These are phyloP conservation scores for Spondyliosoma cantharus DNA, from an alignment of 2,797 vertebrate genomes.

Conservation along the genomic window DNA sequence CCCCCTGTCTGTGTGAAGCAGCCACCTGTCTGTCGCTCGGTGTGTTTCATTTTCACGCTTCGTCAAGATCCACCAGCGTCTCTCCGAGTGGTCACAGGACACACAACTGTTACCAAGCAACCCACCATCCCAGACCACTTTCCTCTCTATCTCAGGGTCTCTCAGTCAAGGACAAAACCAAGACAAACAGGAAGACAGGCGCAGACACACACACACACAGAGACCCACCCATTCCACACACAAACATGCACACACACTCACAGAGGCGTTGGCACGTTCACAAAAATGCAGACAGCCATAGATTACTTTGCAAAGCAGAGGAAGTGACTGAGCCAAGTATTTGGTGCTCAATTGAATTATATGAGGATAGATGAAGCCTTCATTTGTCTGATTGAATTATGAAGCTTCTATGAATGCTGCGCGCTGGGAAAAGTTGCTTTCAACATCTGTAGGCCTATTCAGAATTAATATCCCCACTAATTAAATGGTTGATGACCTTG, in stretches of 20 bases:
- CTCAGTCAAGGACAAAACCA: constrained; percentile 40
- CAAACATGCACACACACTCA: not conserved
- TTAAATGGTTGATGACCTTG: constrained; percentile 2
- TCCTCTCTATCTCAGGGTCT: constrained; percentile 12
- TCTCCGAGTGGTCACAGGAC: constrained; percentile 39
- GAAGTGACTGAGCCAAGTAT: constrained; percentile 43
- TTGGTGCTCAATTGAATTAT: constrained; percentile 34
- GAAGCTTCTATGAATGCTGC: not conserved
- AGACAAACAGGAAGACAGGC: constrained; percentile 43
- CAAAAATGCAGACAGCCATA: constrained; percentile 29
- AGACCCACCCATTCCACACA: not conserved
- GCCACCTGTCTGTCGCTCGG: constrained; percentile 25
- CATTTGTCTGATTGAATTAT: constrained; percentile 54
- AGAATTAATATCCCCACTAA: constrained; percentile 1
- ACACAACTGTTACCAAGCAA: constrained; percentile 70
- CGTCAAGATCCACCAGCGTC: constrained; percentile 50
- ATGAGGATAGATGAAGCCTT: constrained; percentile 45
- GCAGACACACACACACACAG: not conserved
- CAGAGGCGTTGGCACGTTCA: not conserved
- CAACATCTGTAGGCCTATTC: constrained; percentile 17
- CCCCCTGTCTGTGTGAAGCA: constrained; percentile 17
- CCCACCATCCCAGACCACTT: constrained; percentile 45
- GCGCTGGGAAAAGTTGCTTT: constrained; percentile 17
- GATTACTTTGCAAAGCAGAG: constrained; percentile 43
- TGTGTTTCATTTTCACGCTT: constrained; percentile 55